Base-by-base conservation (phyloP, 2,113 vertebrate species). In the Albula glossodonta region DNA sequence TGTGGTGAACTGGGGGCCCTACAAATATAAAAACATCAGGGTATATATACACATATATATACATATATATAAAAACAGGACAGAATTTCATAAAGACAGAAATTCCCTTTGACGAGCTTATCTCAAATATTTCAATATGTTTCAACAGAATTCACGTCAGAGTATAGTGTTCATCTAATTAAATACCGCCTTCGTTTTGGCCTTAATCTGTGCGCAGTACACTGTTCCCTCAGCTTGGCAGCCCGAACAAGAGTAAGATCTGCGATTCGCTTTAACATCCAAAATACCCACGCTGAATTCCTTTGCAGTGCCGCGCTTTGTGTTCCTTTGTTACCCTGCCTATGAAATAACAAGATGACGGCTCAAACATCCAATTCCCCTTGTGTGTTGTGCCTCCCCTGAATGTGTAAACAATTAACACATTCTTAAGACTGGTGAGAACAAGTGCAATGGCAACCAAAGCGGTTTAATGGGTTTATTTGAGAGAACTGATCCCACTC, bases 291-390 rank as follows among this genome's bases (percentile, higher is more conserved):
- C 11, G 74, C 78, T 78, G 78, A 9, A 41, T 41, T 78, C 25
- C 70, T 10, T 4, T 11, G 22, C 19, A 31, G 5, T 22, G 22
- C n/a, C 31, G 70, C 31, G n/a, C 70, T 74, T 31, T 9, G 22
- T 31, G 70, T 74, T 74, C 70, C n/a, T 74, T 74, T 31, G 22
- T 57, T 84, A 31, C 79, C 52, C 83, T 85, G 51, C 17, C 83
- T 85, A 25, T 50, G 78, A 48, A 84, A 52, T 41, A 78, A 51
- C 52, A 60, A 80, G 79, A 56, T 22, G 49, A 12, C 19, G 49
- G n/a, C n/a, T 31, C 31, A 78, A 78, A 50, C 25, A 41, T 13
- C 25, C 8, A 79, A 12, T 85, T 79, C 74, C 74, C 31, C 77
- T 50, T 1, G 5, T n/a, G 41, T 60, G 31, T 56, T 60, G 17